Conservation (phyloP, 2,797 vertebrate genomes). For the Leuciscus waleckii region DNA sequence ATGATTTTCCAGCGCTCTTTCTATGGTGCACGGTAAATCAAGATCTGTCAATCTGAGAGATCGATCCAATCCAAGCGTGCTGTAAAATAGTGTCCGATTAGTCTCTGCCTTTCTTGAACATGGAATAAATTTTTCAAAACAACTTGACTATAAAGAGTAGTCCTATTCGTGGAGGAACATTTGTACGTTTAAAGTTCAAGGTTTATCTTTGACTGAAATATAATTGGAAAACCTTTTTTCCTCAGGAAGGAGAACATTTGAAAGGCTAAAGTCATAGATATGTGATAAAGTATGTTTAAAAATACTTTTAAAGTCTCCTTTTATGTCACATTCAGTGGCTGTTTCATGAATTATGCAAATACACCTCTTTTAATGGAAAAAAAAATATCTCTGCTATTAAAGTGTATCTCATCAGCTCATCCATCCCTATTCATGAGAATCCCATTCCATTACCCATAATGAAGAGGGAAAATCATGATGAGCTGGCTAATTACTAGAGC, state of each 20-base stretch:
- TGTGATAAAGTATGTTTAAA: slow-evolving; percentile 57
- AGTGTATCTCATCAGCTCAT: slow-evolving; percentile 78
- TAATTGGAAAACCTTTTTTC: slow-evolving; percentile 4
- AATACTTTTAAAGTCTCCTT: slow-evolving; percentile 60
- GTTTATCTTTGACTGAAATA: not conserved
- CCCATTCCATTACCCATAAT: slow-evolving; percentile 73
- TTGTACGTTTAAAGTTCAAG: not conserved
- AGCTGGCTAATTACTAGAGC: slow-evolving; percentile 57
- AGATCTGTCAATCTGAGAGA: not conserved
- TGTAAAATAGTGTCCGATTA: not conserved
- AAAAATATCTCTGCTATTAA: slow-evolving; percentile 75
- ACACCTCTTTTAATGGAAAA: slow-evolving; percentile 73
- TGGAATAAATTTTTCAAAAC: not conserved
- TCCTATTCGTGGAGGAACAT: not conserved
- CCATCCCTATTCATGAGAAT: slow-evolving; percentile 73
- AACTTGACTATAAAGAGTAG: not conserved
- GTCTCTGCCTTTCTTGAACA: not conserved
- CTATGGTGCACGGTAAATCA: not conserved
- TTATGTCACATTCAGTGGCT: slow-evolving; percentile 66
- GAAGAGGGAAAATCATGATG: slow-evolving; percentile 69
- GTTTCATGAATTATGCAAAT: slow-evolving; percentile 80
- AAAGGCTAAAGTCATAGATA: slow-evolving; percentile 17
- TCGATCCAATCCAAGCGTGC: not conserved
- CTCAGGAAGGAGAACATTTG: not conserved
- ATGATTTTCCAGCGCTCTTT: not conserved